phyloP scores from a whole-genome alignment of 2,797 vertebrate species.

The Pangasius djambal region DNA sequence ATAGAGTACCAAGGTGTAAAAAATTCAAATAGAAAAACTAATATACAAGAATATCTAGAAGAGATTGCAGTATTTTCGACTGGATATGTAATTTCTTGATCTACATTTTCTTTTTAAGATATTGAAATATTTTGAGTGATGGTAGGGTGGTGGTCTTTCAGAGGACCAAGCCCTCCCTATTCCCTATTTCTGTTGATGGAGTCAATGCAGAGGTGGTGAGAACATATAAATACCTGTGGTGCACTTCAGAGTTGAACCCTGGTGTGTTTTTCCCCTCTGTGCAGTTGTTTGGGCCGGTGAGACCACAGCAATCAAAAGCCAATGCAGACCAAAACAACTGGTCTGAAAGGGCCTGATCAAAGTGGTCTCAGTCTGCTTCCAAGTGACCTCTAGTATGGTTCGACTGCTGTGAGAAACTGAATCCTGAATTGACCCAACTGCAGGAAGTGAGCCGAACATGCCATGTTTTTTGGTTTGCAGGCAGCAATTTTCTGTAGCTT shows the following conservation, averaged over 20 bases:
- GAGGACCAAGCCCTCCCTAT: neutral
- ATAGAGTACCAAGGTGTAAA: neutral
- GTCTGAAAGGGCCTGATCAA: neutral
- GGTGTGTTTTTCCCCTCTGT: neutral
- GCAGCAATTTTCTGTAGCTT: neutral
- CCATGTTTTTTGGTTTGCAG: neutral
- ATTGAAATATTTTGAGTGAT: neutral
- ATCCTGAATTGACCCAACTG: conserved; percentile 13
- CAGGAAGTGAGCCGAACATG: neutral
- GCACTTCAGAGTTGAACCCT: neutral
- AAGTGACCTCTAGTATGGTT: neutral
- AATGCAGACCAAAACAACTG: neutral
- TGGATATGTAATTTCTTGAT: neutral
- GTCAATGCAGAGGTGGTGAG: neutral
- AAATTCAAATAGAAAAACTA: neutral
- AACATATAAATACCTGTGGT: neutral
- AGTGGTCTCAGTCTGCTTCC: neutral
- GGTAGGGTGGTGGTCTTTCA: neutral
- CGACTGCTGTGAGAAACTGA: neutral
- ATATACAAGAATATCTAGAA: neutral
- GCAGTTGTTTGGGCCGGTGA: neutral
- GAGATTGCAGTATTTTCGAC: neutral
- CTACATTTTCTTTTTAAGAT: neutral
- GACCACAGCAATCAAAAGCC: neutral
- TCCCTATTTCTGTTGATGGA: neutral